Percentiles rank a stretch among this genome's conserved stretches.
phyloP scores from a whole-genome alignment of 2,888 invertebrate genomes.

The Scrobipalpa costella region DNA sequence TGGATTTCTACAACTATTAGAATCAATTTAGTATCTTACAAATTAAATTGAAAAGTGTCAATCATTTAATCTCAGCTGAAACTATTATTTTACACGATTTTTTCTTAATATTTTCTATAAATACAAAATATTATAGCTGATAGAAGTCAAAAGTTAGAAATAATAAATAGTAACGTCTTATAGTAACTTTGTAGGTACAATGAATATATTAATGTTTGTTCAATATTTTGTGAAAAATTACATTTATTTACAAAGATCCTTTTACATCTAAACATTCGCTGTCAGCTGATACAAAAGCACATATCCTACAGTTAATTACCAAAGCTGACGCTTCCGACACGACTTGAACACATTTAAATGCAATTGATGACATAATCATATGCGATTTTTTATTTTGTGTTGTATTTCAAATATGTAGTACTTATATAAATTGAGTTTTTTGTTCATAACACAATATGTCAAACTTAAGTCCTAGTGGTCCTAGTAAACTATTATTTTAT shows the following conservation, averaged over 20 bases:
- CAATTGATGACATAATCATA: too few relatives aligned
- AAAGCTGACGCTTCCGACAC: neutral
- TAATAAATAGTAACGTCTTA: neutral
- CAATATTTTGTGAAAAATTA: constrained; percentile 25
- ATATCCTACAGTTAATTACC: constrained; percentile 7
- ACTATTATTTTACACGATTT: too few relatives aligned
- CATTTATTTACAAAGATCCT: constrained; percentile 26
- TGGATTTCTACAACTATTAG: neutral
- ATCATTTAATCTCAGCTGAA: neutral
- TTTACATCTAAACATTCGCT: constrained; percentile 26
- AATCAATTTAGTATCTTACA: neutral
- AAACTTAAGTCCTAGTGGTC: too few relatives aligned
- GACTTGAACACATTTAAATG: too few relatives aligned
- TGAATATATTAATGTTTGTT: neutral
- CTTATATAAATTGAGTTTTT: too few relatives aligned
- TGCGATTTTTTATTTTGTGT: too few relatives aligned
- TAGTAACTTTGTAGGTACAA: neutral
- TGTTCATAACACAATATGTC: too few relatives aligned
- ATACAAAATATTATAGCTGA: neutral
- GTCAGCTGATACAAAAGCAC: constrained; percentile 28
- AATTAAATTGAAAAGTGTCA: neutral
- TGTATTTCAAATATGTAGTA: too few relatives aligned
- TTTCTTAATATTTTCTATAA: too few relatives aligned
- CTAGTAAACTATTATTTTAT: too few relatives aligned
- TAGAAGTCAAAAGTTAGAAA: neutral